Base-by-base conservation (phyloP, 2,113 vertebrate genomes). In the Bufo bufo region DNA sequence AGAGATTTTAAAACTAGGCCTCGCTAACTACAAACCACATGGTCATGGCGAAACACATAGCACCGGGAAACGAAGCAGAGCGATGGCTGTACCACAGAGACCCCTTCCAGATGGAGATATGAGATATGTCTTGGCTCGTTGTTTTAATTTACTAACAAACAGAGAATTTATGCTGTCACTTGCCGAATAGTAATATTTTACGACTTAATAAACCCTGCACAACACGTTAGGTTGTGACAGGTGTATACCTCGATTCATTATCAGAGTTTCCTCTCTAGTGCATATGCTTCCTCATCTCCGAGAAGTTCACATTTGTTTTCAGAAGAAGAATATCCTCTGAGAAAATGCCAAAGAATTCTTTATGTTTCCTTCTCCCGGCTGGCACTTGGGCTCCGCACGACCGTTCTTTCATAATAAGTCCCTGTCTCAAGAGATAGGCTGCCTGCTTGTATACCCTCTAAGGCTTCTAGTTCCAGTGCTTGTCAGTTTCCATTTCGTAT, bases 301-400 rank as follows among this genome's bases (percentile, higher is more conserved):
- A 87, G 79, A 87, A 87, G 86, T 87, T 87, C 86, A 87, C 72
- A 79, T 82, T 82, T 87, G 78, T 87, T 82, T 87, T 61, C 86
- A 82, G 86, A 87, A 84, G 79, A 72, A 87, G 66, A 87, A 87
- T 75, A 82, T 74, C 86, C 86, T 87, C 75, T 87, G 86, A 82
- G 86, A 87, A 82, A 82, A 87, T 65, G 86, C 86, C 86, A 87
- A 54, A 82, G 78, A 87, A 33, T 82, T 82, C 86, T 87, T 87
- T 87, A 82, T 87, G 79, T 87, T 87, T 87, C 54, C 66, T 82
- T 75, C 79, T 69, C 66, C 78, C 23, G 86, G 79, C 66, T 82
- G 52, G 69, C 79, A 82, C 86, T 82, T 52, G 78, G 71, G 79
- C 79, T 56, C 66, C 23, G 78, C 86, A 87, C 66, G 79, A 82